Conservation (phyloP, 2,113 vertebrate genomes). For the Panthera leo region DNA sequence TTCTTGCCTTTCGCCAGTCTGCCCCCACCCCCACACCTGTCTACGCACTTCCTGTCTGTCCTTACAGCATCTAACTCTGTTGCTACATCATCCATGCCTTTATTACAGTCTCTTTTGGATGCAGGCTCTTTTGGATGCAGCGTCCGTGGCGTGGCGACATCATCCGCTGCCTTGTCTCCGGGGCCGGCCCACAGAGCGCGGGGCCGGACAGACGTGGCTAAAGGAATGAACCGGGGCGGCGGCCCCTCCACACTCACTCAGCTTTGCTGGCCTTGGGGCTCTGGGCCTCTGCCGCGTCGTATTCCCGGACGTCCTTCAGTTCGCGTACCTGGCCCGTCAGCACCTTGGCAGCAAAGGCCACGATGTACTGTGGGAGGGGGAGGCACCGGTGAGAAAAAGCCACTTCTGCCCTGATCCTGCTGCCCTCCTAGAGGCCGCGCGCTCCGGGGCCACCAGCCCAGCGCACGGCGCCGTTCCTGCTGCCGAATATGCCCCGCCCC, state of each 20-base stretch:
- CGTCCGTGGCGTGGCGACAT: fast-evolving
- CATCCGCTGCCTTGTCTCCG: not conserved
- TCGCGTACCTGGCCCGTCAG: conserved; percentile 92
- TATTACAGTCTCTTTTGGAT: not conserved
- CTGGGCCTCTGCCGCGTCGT: conserved; percentile 86
- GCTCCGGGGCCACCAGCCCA: not conserved
- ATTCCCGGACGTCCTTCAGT: conserved; percentile 94
- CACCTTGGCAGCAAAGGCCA: conserved; percentile 93
- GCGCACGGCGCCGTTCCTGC: too few relatives aligned
- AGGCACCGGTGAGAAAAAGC: not conserved
- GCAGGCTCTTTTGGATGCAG: not conserved
- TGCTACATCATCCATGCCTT: not conserved
- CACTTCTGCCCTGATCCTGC: fast-evolving
- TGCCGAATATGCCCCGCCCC: fast-evolving
- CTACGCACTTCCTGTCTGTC: not conserved
- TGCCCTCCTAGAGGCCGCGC: fast-evolving
- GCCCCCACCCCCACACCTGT: not conserved
- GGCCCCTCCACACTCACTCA: conserved; percentile 76
- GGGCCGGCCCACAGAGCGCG: not conserved
- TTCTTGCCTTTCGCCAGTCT: too few relatives aligned
- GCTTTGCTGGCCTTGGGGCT: conserved; percentile 77
- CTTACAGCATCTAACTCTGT: not conserved
- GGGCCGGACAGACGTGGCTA: fast-evolving
- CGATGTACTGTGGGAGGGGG: conserved; percentile 89
- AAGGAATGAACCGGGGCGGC: not conserved